These are phyloP conservation scores for Corythoichthys haematopterus DNA, from an alignment of 2,113 vertebrate species.

Conservation along the genomic window DNA sequence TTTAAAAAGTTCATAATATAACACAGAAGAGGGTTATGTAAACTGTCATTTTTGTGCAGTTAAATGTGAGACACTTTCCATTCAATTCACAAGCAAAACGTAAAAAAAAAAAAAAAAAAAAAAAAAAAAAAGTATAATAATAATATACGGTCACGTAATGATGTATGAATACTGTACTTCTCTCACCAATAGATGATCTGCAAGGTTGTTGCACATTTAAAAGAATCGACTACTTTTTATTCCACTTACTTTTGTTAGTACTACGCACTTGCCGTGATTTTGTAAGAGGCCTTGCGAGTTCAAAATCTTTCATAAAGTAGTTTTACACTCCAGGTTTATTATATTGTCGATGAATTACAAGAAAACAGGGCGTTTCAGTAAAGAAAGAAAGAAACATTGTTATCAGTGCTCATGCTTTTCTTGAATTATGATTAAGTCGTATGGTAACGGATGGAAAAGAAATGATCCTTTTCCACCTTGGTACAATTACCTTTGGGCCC, in stretches of 20 bases:
- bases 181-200: conserved; percentile 24
- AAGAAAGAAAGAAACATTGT: conserved; percentile 15
- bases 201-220: conserved; percentile 26
- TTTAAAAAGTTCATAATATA: not conserved
- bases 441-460: conserved; percentile 3
- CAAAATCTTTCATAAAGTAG: conserved; percentile 16
- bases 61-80: conserved; percentile 49
- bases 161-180: conserved; percentile 39
- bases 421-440: conserved; percentile 5
- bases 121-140: conserved; percentile 14
- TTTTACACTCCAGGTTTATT: not conserved
- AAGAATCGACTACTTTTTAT: conserved; percentile 16
- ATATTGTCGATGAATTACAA: not conserved
- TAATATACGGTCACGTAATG: conserved; percentile 23
- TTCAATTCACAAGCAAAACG: conserved; percentile 47
- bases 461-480: not conserved
- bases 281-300: conserved; percentile 15
- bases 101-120: conserved; percentile 31
- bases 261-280: conserved; percentile 27
- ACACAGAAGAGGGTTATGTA: conserved; percentile 4
- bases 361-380: not conserved
- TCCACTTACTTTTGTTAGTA: not conserved
- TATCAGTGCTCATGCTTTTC: conserved; percentile 23
- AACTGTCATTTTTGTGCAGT: conserved; percentile 33
- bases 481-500: not conserved